A percentile compares a stretch with the other conserved stretches of the same genome.
Evolutionary conservation across 2,888 invertebrate species (phyloP).

Genomic region (Leucozona laternaria): DNA sequence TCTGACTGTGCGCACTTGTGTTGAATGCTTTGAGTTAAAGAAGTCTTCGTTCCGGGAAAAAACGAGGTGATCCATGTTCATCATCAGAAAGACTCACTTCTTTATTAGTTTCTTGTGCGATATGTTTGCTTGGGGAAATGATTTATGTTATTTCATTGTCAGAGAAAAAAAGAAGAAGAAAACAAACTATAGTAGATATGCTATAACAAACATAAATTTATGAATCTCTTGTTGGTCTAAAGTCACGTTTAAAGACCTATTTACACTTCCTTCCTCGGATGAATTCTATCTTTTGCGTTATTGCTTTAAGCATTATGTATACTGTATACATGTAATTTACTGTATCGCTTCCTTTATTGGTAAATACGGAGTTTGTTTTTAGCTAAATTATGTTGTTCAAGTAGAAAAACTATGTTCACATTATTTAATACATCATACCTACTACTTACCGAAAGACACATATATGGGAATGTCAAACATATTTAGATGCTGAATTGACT

Average conservation of each 20-base stretch:
- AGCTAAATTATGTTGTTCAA: background rate
- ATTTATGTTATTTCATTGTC: constrained; percentile 12
- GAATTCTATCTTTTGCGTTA: background rate
- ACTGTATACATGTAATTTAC: background rate
- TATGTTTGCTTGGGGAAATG: constrained; percentile 18
- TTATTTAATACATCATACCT: background rate
- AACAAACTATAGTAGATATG: background rate
- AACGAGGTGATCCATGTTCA: constrained; percentile 35
- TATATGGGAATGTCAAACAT: no score
- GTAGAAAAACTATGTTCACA: background rate
- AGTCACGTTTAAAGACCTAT: constrained; percentile 25
- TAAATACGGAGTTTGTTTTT: background rate
- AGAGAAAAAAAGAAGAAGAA: background rate
- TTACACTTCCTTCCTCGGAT: constrained; percentile 28
- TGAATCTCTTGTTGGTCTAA: constrained; percentile 22
- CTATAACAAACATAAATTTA: constrained; percentile 19
- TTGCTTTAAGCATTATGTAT: background rate
- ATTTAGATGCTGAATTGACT: no score
- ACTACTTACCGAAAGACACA: no score
- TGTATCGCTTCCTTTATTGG: background rate
- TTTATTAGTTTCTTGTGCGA: constrained; percentile 32
- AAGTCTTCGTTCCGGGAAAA: constrained; percentile 53
- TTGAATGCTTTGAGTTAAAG: constrained; percentile 58
- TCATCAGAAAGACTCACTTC: constrained; percentile 1
- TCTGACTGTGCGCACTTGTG: constrained; percentile 46